These are phyloP conservation scores for Gymnosoma rotundatum DNA, from an alignment of 2,888 invertebrate genomes.

Conservation along the genomic window DNA sequence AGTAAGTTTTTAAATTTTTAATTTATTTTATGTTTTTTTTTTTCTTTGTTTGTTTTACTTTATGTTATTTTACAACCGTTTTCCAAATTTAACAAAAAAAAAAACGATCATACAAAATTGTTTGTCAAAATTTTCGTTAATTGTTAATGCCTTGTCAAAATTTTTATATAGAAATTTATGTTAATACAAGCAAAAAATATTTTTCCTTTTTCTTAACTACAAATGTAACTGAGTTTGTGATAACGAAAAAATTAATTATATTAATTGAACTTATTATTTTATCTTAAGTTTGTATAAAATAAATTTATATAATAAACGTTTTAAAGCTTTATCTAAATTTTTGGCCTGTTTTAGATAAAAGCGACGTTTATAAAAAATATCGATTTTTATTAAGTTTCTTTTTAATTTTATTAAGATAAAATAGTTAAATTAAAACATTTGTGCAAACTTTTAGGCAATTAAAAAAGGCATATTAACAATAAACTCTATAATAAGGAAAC, in stretches of 20 bases:
- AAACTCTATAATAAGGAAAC: conserved; percentile 76
- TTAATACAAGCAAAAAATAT: conserved; percentile 60
- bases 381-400: conserved; percentile 45
- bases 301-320: conserved; percentile 50
- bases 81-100: conserved; percentile 30
- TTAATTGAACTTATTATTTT: conserved; percentile 62
- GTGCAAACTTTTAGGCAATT: conserved; percentile 80
- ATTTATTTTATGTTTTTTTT: conserved; percentile 49
- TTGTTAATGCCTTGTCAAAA: conserved; percentile 81
- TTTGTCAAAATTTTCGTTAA: conserved; percentile 78
- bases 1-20: conserved; percentile 54
- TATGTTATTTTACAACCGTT: conserved; percentile 49
- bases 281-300: conserved; percentile 50
- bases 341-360: conserved; percentile 69
- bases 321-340: conserved; percentile 66
- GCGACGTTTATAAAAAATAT: conserved; percentile 56
- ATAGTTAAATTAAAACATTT: conserved; percentile 75
- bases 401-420: conserved; percentile 71
- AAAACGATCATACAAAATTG: conserved; percentile 67
- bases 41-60: conserved; percentile 12
- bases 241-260: conserved; percentile 73
- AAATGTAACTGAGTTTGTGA: conserved; percentile 83
- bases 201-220: conserved; percentile 78
- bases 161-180: conserved; percentile 72
- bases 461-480: conserved; percentile 77